A percentile compares a stretch with the other conserved stretches of the same genome.
Conservation (phyloP, 92 coral and sea anemone species). For the Porites lobata region DNA sequence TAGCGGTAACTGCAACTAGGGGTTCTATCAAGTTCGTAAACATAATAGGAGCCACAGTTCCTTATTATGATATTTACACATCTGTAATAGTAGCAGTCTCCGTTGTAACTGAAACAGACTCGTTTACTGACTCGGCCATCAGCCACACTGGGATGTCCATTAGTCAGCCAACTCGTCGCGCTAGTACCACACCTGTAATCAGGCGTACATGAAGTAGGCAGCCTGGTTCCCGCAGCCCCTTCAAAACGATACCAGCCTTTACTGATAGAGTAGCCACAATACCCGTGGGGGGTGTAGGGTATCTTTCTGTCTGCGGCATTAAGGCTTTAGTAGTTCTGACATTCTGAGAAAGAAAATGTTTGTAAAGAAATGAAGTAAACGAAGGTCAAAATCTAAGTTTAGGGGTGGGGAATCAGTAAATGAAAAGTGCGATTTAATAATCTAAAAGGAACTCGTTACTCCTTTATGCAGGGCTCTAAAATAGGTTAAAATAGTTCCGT, state of each 20-base stretch:
- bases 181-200: not conserved
- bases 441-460: too few relatives aligned
- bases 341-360: too few relatives aligned
- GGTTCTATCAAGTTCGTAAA: not conserved
- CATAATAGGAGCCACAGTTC: not conserved
- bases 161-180: not conserved
- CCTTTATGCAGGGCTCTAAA: too few relatives aligned
- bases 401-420: too few relatives aligned
- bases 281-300: too few relatives aligned
- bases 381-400: too few relatives aligned
- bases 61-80: not conserved
- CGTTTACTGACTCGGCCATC: not conserved
- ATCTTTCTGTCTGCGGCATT: too few relatives aligned
- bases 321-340: too few relatives aligned
- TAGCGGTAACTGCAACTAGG: not conserved
- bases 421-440: too few relatives aligned
- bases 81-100: not conserved
- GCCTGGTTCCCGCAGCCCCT: not conserved
- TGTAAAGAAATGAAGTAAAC: too few relatives aligned
- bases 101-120: not conserved
- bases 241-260: conserved; percentile 14
- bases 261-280: not conserved
- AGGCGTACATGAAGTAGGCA: not conserved
- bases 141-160: not conserved
- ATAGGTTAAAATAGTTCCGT: too few relatives aligned